phyloP scores from a whole-genome alignment of 2,797 vertebrate genomes.

The Ataeniobius toweri region DNA sequence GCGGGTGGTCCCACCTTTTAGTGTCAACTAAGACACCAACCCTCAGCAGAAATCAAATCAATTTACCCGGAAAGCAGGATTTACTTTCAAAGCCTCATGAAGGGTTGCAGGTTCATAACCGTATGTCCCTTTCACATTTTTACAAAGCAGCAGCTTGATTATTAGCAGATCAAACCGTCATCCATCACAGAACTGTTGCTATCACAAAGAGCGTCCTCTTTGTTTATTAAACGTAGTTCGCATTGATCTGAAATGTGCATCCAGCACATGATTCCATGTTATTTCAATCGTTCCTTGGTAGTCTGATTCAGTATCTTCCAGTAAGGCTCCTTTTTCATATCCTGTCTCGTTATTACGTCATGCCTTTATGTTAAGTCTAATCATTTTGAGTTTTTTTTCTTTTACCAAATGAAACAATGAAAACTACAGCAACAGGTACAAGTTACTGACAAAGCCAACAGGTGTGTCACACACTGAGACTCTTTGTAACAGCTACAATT shows the following conservation, averaged over 20 bases:
- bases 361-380: neutral
- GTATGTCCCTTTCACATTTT: neutral
- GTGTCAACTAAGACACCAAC: constrained; percentile 7
- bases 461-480: too few relatives aligned
- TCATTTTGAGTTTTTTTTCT: neutral
- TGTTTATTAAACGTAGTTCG: neutral
- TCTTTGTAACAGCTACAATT: neutral
- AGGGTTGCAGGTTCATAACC: neutral
- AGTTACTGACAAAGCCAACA: neutral
- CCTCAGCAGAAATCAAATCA: neutral
- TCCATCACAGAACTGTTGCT: neutral
- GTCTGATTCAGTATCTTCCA: neutral
- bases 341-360: neutral
- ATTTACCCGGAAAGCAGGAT: neutral
- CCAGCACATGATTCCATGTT: neutral
- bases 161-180: neutral
- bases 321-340: too few relatives aligned
- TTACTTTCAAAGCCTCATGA: neutral
- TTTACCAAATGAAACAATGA: neutral
- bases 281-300: neutral
- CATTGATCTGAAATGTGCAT: neutral
- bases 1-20: constrained; percentile 71
- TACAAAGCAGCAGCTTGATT: neutral
- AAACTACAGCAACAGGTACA: neutral
- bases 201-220: neutral